Evolutionary conservation across 2,888 invertebrate genomes (phyloP), one percentile per base, ranked within the genome.

Genomic region (Alloscopus bannaensis): DNA sequence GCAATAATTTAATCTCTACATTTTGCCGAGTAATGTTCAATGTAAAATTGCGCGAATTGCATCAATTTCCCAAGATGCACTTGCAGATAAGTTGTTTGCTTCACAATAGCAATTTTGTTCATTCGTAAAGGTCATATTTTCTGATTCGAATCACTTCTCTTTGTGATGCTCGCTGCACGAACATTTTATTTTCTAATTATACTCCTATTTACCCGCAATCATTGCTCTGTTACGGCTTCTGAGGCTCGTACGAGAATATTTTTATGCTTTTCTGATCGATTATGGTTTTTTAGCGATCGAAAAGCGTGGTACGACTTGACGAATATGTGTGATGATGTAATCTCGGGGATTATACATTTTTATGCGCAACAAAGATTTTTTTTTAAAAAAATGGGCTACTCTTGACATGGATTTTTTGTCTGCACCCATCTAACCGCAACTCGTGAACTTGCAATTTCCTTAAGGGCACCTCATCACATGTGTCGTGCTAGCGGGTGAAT

Each of bases 381-480:
- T 65, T 50, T 20, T 3, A 18, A 29, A 29, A 47, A 65, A 28
- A 65, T 18, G 8, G 31, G 31, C 11, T 13, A 29, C 20, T 59
- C 59, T 59, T 59, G 59, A 59, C 59, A 59, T 59, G 31, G 22
- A 52, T 52, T n/a, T 47, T 29, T 59, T 59, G 29, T 16, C 18
- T 45, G n/a, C n/a, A 11, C 8, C 3, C 18, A 42, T 42, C 50
- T 50, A 8, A 11, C 2, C 18, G 31, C 20, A 4, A 52, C 24
- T 68, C 66, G 66, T 69, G 69, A 69, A 69, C 69, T 69, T 69
- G 59, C 36, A 69, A 69, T 69, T 69, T 69, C 59, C 69, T 69
- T 59, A 45, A 69, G 69, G 69, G 69, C 29, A 69, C 69, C 55
- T 20, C 13, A 50, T n/a, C n/a, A 24, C 47, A 36, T 8, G 8